A percentile compares a stretch with the other conserved stretches of the same genome.
Conservation (phyloP, 1,140 invertebrate genomes). For the Ericerus pela region DNA sequence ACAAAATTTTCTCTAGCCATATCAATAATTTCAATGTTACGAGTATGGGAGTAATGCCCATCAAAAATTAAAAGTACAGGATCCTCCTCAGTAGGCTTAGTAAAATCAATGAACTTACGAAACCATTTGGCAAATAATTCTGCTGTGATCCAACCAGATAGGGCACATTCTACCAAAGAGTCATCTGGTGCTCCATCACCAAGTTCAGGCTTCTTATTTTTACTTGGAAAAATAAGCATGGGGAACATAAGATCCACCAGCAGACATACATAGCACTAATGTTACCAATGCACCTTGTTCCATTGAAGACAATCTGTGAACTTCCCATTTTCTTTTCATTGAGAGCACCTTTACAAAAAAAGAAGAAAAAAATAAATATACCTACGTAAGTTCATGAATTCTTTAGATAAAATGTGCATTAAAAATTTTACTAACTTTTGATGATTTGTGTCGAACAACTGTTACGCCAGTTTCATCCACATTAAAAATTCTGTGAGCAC, state of each 20-base stretch:
- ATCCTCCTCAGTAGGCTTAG: background rate
- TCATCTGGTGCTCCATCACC: background rate
- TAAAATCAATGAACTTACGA: slow-evolving; percentile 4
- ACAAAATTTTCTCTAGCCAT: slow-evolving; percentile 22
- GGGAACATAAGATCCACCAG: slow-evolving; percentile 26
- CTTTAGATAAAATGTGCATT: background rate
- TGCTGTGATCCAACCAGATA: slow-evolving; percentile 13
- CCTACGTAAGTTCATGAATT: too few relatives aligned
- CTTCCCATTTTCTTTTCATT: slow-evolving; percentile 24
- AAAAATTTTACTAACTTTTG: background rate
- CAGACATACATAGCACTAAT: slow-evolving; percentile 23
- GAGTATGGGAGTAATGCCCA: slow-evolving; percentile 20
- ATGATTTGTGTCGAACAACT: slow-evolving; percentile 25
- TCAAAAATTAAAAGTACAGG: slow-evolving; percentile 8
- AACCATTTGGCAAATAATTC: slow-evolving; percentile 5
- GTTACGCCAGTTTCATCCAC: slow-evolving; percentile 30
- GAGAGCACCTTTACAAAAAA: slow-evolving; percentile 27
- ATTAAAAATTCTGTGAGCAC: slow-evolving; percentile 27
- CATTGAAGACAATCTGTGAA: slow-evolving; percentile 27
- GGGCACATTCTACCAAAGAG: background rate
- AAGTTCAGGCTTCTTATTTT: background rate
- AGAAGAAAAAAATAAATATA: background rate
- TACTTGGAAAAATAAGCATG: slow-evolving; percentile 28
- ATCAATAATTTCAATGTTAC: slow-evolving; percentile 18
- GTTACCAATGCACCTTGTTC: slow-evolving; percentile 25